These are phyloP conservation scores for Leptopilina clavipes DNA, from an alignment of 1,140 invertebrate species.

Conservation along the genomic window DNA sequence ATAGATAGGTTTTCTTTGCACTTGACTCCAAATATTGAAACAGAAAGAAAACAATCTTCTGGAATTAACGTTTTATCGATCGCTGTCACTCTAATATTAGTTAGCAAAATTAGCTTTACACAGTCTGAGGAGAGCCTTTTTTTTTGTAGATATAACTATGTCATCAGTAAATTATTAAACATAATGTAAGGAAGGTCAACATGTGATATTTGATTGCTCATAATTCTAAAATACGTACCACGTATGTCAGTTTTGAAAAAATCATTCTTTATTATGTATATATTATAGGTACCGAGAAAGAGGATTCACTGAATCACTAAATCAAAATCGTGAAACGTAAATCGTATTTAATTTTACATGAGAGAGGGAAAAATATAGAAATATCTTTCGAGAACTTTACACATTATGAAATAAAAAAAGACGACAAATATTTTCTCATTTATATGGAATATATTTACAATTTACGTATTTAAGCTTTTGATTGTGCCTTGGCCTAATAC, in stretches of 20 bases:
- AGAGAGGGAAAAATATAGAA: too few relatives aligned
- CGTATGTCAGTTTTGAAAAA: slow-evolving; percentile 3
- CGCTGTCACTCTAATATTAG: not conserved
- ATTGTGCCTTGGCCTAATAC: too few relatives aligned
- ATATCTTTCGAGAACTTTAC: too few relatives aligned
- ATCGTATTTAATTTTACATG: too few relatives aligned
- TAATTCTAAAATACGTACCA: slow-evolving; percentile 17
- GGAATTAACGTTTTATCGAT: not conserved
- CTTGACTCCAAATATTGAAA: not conserved
- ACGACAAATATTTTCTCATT: too few relatives aligned
- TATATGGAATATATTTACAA: too few relatives aligned
- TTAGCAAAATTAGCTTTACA: slow-evolving; percentile 2
- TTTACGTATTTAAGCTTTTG: too few relatives aligned
- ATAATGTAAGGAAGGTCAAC: slow-evolving; percentile 24
- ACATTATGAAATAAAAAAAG: too few relatives aligned
- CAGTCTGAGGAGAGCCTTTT: slow-evolving; percentile 19
- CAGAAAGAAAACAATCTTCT: slow-evolving; percentile 2
- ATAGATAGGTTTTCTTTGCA: not conserved
- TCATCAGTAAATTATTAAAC: slow-evolving; percentile 46
- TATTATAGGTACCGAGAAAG: not conserved
- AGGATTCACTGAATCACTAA: not conserved
- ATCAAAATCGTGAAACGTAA: too few relatives aligned
- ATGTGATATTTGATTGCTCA: slow-evolving; percentile 5
- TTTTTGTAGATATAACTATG: slow-evolving; percentile 27
- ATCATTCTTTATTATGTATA: not conserved